phyloP scores from a whole-genome alignment of 2,113 vertebrate genomes.

The Tachuris rubrigastra region DNA sequence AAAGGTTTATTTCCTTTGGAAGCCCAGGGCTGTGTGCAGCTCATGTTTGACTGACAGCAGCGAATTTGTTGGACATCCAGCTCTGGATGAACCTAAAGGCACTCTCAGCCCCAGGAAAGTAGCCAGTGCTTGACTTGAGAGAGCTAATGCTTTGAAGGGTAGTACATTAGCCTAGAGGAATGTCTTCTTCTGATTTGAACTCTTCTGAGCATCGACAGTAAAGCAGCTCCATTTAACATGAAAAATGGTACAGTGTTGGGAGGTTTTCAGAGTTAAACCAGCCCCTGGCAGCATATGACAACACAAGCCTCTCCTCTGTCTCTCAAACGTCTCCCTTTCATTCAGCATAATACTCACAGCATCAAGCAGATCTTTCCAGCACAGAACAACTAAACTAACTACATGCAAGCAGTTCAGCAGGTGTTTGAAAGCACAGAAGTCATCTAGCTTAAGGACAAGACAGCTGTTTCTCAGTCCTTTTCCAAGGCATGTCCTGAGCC shows the following conservation, averaged over 20 bases:
- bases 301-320: not conserved
- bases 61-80: not conserved
- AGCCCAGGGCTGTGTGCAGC: not conserved
- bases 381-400: not conserved
- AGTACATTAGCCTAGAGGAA: constrained; percentile 16
- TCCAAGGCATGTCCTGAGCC: not conserved
- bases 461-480: not conserved
- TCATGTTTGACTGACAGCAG: not conserved
- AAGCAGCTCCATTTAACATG: constrained; percentile 1
- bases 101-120: not conserved
- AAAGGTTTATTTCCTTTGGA: not conserved
- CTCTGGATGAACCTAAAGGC: not conserved
- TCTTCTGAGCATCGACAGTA: not conserved
- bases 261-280: not conserved
- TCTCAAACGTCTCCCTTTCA: not conserved
- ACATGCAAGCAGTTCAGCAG: not conserved
- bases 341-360: not conserved
- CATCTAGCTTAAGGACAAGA: not conserved
- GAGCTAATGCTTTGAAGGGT: not conserved
- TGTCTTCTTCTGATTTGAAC: not conserved
- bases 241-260: not conserved
- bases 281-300: not conserved
- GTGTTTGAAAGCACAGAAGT: not conserved
- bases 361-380: not conserved
- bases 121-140: not conserved